Base-by-base conservation (phyloP, 2,113 vertebrate genomes). In the Xyrauchen texanus region DNA sequence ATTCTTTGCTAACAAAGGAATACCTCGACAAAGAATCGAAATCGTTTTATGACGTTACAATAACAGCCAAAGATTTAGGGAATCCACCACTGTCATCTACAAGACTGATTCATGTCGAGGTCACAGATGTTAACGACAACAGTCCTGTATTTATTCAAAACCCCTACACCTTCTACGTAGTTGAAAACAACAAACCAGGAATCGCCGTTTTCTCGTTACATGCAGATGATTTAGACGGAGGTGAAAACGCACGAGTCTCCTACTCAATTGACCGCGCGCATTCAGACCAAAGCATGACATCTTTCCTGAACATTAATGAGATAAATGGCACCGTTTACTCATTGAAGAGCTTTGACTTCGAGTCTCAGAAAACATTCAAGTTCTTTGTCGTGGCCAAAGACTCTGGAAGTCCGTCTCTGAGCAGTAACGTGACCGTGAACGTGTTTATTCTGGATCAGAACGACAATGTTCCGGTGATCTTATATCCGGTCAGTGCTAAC, bases 111-210 rank as follows among this genome's bases (percentile, higher is more conserved):
- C 76, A 80, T 0, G 91, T 94, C 5, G 81, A 91, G 2, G 79
- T 93, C n/a, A 9, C 86, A 1, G 93, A 94, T 83, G 84, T 93
- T 4, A 94, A 94, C 79, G 93, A 94, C 16, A 93, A 94, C 11
- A 85, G 76, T 3, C 93, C 93, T 0, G 3, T 76, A 7, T 94
- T 93, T 61, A 76, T 77, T n/a, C 82, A 90, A 78, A 90, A 60
- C 5, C 89, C 90, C 0, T 92, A 92, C 10, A 85, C 46, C 0
- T 89, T 93, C 76, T 92, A 93, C 79, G 73, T 94, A 2, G 3
- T 15, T 51, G 93, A 94, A 88, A 94, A 94, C 58, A 93, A 94
- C 64, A 84, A 83, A 45, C 86, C 91, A 2, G 93, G 92, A 0
- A 51, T 65, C 61, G 82, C 88, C 0, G 58, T 93, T 13, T 90